These are phyloP conservation scores for Neodiprion lecontei DNA, from an alignment of 1,140 invertebrate genomes.

Conservation along the genomic window DNA sequence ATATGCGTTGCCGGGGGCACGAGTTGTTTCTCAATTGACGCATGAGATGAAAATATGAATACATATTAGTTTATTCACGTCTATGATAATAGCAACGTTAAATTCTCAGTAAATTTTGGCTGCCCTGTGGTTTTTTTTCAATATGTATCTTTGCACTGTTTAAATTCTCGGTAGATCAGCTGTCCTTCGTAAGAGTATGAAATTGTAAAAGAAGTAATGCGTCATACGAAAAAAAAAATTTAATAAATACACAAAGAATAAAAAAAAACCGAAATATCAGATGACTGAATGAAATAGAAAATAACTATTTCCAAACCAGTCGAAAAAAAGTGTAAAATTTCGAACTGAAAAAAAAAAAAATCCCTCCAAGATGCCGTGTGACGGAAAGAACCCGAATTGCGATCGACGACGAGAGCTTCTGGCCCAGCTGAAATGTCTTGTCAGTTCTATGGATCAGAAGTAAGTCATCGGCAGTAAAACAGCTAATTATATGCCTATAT, in stretches of 20 bases:
- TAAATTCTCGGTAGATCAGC: no score
- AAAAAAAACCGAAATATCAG: no score
- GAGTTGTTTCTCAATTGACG: neutral
- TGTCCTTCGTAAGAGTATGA: no score
- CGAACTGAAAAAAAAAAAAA: neutral
- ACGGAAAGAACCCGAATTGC: slow-evolving; percentile 52
- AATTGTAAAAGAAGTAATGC: no score
- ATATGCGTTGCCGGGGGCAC: neutral
- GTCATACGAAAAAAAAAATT: neutral
- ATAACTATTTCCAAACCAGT: no score
- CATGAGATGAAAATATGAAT: neutral
- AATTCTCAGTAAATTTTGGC: no score
- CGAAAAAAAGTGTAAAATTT: neutral
- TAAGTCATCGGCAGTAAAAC: slow-evolving; percentile 28
- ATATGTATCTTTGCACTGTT: no score
- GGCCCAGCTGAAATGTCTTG: slow-evolving; percentile 51
- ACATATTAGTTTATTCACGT: neutral
- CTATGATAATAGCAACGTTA: no score
- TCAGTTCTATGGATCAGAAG: slow-evolving; percentile 52
- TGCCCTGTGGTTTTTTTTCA: no score
- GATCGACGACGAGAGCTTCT: slow-evolving; percentile 47
- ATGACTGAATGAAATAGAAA: no score
- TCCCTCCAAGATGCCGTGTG: slow-evolving; percentile 47
- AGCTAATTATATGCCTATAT: neutral
- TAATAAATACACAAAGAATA: neutral